phyloP scores from a whole-genome alignment of 2,888 invertebrate species.

The Drosophila seclusa region DNA sequence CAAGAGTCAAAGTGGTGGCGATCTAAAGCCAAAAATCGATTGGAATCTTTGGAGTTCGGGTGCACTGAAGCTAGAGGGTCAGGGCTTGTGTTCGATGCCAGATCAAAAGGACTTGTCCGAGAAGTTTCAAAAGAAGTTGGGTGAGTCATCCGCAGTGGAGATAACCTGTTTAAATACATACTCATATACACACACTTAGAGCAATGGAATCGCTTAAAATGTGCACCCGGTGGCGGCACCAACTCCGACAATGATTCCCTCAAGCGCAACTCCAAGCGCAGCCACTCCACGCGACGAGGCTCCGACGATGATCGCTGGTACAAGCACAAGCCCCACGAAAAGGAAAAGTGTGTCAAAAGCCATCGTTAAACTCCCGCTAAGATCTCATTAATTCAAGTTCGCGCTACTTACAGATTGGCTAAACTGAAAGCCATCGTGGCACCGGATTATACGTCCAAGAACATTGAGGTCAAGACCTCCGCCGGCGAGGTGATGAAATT shows the following conservation, averaged over 20 bases:
- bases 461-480: conserved; percentile 92
- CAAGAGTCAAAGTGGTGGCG: conserved; percentile 68
- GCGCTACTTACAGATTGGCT: conserved; percentile 70
- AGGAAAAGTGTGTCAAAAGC: conserved; percentile 86
- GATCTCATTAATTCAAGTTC: not conserved
- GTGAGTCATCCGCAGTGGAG: conserved; percentile 78
- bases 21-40: conserved; percentile 86
- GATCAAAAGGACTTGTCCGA: conserved; percentile 90
- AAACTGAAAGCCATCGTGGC: conserved; percentile 86
- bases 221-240: conserved; percentile 86
- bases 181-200: conserved; percentile 84
- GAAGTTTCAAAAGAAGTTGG: conserved; percentile 93
- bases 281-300: conserved; percentile 68
- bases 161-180: not conserved
- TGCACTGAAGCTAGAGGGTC: conserved; percentile 84
- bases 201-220: conserved; percentile 93
- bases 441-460: conserved; percentile 86
- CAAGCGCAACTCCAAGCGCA: conserved; percentile 76
- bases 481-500: conserved; percentile 92
- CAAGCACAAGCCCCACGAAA: conserved; percentile 88
- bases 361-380: not conserved
- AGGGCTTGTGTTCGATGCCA: conserved; percentile 85
- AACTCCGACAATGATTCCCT: conserved; percentile 83
- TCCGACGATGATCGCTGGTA: conserved; percentile 86
- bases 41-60: conserved; percentile 88